Evolutionary conservation across 1,140 invertebrate genomes (phyloP).

Genomic region (Capitella teleta): DNA sequence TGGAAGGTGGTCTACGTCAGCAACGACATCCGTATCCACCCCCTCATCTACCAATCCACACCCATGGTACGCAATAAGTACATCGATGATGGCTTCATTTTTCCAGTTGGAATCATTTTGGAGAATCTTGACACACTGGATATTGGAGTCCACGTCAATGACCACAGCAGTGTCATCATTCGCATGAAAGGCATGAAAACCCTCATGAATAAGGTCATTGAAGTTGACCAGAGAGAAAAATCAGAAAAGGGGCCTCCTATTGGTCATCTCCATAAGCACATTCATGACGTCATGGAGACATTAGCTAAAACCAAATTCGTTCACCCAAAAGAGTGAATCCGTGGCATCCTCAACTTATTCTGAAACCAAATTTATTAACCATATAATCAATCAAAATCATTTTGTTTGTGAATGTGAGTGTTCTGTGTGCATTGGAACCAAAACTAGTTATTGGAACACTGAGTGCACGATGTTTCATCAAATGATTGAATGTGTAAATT

Average conservation of each 20-base stretch:
- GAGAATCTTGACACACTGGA: slow-evolving; percentile 11
- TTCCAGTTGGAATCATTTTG: slow-evolving; percentile 15
- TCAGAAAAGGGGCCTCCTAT: slow-evolving; percentile 7
- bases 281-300: slow-evolving; percentile 10
- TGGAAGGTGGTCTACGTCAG: slow-evolving; percentile 15
- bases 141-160: slow-evolving; percentile 17
- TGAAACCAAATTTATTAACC: not conserved
- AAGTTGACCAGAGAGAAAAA: not conserved
- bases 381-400: not conserved
- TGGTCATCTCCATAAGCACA: slow-evolving; percentile 10
- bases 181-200: slow-evolving; percentile 5
- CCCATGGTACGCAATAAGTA: slow-evolving; percentile 14
- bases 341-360: not conserved
- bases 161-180: slow-evolving; percentile 15
- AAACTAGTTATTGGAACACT: no score
- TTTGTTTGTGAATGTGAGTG: no score
- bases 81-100: slow-evolving; percentile 17
- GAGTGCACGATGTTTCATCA: not conserved
- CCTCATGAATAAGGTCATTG: slow-evolving; percentile 8
- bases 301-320: slow-evolving; percentile 7
- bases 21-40: slow-evolving; percentile 12
- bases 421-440: no score
- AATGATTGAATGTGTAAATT: not conserved
- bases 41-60: slow-evolving; percentile 8
- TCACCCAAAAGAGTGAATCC: not conserved